Conservation (phyloP, 1,140 invertebrate genomes). For the Lordiphosa mommai region DNA sequence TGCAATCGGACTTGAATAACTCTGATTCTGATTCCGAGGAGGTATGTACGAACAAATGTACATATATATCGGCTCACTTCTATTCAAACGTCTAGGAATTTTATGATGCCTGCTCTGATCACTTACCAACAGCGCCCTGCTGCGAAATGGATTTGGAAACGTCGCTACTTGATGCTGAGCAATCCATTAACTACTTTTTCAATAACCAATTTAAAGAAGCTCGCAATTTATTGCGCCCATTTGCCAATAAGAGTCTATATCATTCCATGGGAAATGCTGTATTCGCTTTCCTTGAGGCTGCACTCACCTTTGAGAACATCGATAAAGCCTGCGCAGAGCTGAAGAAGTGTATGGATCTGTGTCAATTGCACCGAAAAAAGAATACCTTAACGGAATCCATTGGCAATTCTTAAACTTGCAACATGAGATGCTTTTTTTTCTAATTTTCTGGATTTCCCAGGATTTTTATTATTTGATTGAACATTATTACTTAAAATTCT, state of each 20-base stretch:
- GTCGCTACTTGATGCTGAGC: constrained; percentile 85
- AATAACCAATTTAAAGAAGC: constrained; percentile 94
- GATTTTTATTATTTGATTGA: too few relatives aligned
- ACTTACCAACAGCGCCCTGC: background rate
- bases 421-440: too few relatives aligned
- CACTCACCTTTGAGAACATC: constrained; percentile 95
- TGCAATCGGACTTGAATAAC: too few relatives aligned
- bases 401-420: too few relatives aligned
- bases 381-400: constrained; percentile 88
- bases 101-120: constrained; percentile 15
- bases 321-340: constrained; percentile 86
- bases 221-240: constrained; percentile 86
- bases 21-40: constrained; percentile 1
- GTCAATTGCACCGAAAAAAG: constrained; percentile 86
- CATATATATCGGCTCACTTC: background rate
- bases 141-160: constrained; percentile 83
- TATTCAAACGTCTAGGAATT: background rate
- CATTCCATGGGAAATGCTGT: constrained; percentile 94
- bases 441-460: too few relatives aligned
- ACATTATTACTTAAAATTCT: too few relatives aligned
- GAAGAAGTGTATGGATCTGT: constrained; percentile 88
- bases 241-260: constrained; percentile 92
- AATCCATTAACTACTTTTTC: constrained; percentile 90
- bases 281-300: constrained; percentile 94
- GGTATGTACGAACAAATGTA: background rate